Conservation (phyloP, 2,888 invertebrate genomes). For the Periphyllus acericola region DNA sequence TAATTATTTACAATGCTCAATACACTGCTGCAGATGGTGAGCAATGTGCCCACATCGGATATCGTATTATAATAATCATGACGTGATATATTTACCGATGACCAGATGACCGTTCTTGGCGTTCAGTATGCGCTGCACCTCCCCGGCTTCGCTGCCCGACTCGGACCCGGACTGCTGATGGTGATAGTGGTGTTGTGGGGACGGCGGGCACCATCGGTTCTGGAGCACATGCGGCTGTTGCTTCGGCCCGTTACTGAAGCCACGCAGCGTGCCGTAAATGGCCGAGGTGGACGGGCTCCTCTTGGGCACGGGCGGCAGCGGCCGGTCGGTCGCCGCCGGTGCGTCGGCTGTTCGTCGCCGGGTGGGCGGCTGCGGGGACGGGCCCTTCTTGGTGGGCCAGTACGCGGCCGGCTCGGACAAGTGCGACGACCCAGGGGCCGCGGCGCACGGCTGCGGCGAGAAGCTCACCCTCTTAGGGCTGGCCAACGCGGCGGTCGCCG, state of each 20-base stretch:
- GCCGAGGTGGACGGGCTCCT: conserved; percentile 58
- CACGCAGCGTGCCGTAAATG: conserved; percentile 61
- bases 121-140: conserved; percentile 74
- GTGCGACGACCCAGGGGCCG: conserved; percentile 31
- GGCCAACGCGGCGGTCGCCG: conserved; percentile 53
- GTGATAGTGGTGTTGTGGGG: conserved; percentile 16
- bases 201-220: conserved; percentile 20
- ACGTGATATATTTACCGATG: neutral
- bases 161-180: conserved; percentile 71
- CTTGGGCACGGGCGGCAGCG: conserved; percentile 64
- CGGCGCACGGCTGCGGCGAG: conserved; percentile 62
- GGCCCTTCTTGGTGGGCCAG: conserved; percentile 65
- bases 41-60: no score
- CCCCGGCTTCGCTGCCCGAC: conserved; percentile 79
- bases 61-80: no score
- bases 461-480: conserved; percentile 64
- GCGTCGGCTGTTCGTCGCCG: conserved; percentile 60
- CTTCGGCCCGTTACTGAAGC: neutral
- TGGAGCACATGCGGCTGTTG: neutral
- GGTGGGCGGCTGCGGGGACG: conserved; percentile 64
- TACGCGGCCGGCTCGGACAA: conserved; percentile 60
- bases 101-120: conserved; percentile 40
- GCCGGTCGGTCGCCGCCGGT: conserved; percentile 63
- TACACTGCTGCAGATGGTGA: no score
- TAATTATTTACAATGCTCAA: no score